These are phyloP conservation scores for Blastobasis lacticolella DNA, from an alignment of 2,888 invertebrate genomes.

Conservation along the genomic window DNA sequence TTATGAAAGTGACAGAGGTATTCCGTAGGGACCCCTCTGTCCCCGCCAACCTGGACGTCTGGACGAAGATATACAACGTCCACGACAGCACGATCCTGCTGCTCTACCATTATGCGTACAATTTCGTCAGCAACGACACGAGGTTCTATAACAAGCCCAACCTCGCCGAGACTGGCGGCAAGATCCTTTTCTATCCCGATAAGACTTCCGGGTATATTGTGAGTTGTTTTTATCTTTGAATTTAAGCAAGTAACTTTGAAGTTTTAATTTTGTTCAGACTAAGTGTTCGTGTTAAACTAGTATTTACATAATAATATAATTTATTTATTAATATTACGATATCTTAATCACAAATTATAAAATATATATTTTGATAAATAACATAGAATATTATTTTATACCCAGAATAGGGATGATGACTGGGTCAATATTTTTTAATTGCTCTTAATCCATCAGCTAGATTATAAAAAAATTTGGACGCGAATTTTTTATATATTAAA, in stretches of 20 bases:
- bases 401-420: too few species aligned
- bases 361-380: too few species aligned
- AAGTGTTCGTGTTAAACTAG: not conserved
- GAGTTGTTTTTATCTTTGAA: constrained; percentile 19
- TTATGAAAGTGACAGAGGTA: constrained; percentile 73
- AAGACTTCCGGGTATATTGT: constrained; percentile 80
- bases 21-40: constrained; percentile 73
- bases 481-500: too few species aligned
- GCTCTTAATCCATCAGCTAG: too few species aligned
- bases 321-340: too few species aligned
- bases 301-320: too few species aligned
- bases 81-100: constrained; percentile 75
- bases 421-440: too few species aligned
- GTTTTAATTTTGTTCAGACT: not conserved
- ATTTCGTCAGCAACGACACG: constrained; percentile 76
- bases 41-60: constrained; percentile 77
- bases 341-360: too few species aligned
- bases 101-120: constrained; percentile 77
- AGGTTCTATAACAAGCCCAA: constrained; percentile 80
- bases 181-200: constrained; percentile 76
- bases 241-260: not conserved
- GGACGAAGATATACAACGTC: constrained; percentile 77
- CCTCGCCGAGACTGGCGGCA: constrained; percentile 80
- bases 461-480: too few species aligned
- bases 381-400: too few species aligned